Base-by-base conservation (phyloP, 2,888 invertebrate genomes). In the Acholoe squamosa region DNA sequence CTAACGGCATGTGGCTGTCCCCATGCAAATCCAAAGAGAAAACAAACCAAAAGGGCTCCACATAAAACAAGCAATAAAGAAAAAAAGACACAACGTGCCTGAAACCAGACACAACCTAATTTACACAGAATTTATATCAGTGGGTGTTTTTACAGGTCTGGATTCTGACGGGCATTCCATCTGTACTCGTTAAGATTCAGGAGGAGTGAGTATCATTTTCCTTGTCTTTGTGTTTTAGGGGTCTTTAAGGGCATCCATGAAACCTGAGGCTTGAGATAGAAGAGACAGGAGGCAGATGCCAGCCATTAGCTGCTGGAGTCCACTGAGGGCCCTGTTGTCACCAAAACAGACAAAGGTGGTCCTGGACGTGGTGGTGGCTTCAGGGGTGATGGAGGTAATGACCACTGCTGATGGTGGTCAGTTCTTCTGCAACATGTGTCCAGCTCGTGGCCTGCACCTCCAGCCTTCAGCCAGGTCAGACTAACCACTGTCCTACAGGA, bases 361-460 rank as follows among this genome's bases (percentile, higher is more conserved):
- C 33, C 43, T 19, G 34, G 80, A 43, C 80, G 10, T 0, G 12
- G 31, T 7, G 14, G n/a, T n/a, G n/a, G n/a, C n/a, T n/a, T n/a
- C n/a, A n/a, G n/a, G n/a, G n/a, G n/a, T 43, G 43, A 10, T 43
- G 43, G 43, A 43, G 43, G 43, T 43, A 43, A 10, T 43, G 43
- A 43, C 43, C 43, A 43, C 43, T 43, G 43, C 43, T 43, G 43
- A 3, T 43, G 43, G 43, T 43, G 43, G 43, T 43, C 43, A 43
- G 43, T 43, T 43, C 43, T 43, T 43, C 43, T 80, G 80, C 80
- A 80, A 80, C 80, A 80, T 80, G 80, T 80, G 80, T 10, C 80
- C 80, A n/a, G 43, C 80, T 80, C 80, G 43, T 25, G 80, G 80
- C 80, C 80, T 80, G 43, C 80, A 80, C 80, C 80, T 80, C 80